Base-by-base conservation (phyloP, 2,113 vertebrate species). In the Amphilophus citrinellus region DNA sequence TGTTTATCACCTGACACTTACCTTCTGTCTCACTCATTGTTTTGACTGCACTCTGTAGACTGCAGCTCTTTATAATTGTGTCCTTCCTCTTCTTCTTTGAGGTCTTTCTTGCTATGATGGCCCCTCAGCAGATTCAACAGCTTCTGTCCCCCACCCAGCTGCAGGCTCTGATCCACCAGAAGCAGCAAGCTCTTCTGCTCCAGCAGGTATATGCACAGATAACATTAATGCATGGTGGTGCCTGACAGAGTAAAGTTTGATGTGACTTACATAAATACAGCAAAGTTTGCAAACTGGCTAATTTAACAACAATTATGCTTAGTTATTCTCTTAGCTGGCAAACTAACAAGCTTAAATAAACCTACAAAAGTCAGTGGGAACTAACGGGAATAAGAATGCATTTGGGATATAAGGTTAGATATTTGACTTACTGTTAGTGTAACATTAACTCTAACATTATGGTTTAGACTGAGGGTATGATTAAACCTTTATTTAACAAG, bases 101-200 rank as follows among this genome's bases (percentile, higher is more conserved):
- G 98, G 96, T 97, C 88, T 97, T 97, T 58, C 95, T 97, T 96
- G 97, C 98, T 88, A 97, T 98, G 97, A 98, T 98, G 97, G 97
- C 97, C 91, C 97, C 97, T 87, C 97, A 97, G 95, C 98, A 98
- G 92, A 96, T 97, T 96, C 97, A 98, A 94, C 97, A 97, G 91
- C 96, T 98, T 84, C 95, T 98, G 88, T 97, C 97, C 83, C 96
- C 97, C 0, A 96, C 96, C 93, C 98, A 98, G 92, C 97, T 99
- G 77, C 98, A 98, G 93, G 97, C 96, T 84, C 97, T 99, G 90
- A 96, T 99, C 77, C 93, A 92, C 4, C 97, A 99, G 84, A 97
- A 98, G 90, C 98, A 98, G 89, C 97, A 98, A 92, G 96, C 97
- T 1, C 96, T 99, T 83, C 96, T 98, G 94, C 95, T 98, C 84